Evolutionary conservation across 2,797 vertebrate genomes (phyloP).

Genomic region (Psittacula derbiana): DNA sequence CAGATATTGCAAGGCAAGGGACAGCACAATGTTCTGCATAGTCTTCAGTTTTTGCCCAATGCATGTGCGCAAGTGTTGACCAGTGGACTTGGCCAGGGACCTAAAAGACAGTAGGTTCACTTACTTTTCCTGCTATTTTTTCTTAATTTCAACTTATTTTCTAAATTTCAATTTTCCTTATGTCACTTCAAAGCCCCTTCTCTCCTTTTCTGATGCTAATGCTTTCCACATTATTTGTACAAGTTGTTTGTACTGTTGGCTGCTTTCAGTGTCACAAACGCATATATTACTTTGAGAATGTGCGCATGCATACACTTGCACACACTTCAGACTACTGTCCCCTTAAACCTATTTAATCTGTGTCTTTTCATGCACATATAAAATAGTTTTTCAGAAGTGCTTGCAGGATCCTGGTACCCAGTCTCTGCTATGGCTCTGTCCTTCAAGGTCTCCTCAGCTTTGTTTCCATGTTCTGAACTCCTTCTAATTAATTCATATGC

Average conservation of each 20-base stretch:
- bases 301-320: background rate
- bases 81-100: background rate
- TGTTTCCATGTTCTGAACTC: background rate
- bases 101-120: background rate
- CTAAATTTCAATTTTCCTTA: background rate
- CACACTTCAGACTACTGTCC: background rate
- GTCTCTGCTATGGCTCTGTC: background rate
- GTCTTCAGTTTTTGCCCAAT: background rate
- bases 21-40: background rate
- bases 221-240: background rate
- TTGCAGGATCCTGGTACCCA: background rate
- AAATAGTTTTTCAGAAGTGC: background rate
- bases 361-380: accelerated
- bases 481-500: background rate
- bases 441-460: background rate
- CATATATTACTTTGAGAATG: background rate
- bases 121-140: background rate
- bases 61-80: background rate
- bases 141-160: background rate
- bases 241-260: background rate
- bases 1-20: background rate
- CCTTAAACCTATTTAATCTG: background rate
- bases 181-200: background rate
- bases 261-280: background rate
- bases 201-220: background rate